Conservation (phyloP, 2,888 invertebrate species). For the Steinernema scapterisci region DNA sequence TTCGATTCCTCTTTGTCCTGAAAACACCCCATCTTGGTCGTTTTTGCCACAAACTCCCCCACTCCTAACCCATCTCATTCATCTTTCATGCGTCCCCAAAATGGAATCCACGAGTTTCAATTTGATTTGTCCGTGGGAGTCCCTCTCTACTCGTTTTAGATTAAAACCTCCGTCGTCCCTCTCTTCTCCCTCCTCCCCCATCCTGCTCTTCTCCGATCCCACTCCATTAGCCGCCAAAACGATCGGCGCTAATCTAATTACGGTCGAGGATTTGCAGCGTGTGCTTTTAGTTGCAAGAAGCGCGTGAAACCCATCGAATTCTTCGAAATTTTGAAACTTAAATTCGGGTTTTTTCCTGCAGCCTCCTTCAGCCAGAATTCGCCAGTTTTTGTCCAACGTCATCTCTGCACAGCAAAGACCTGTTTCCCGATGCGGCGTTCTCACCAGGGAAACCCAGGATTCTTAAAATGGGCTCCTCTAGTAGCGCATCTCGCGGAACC, state of each 20-base stretch:
- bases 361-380: neutral
- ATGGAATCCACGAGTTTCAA: neutral
- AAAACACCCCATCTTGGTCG: too few species aligned
- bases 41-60: too few species aligned
- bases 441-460: neutral
- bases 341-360: neutral
- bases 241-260: slow-evolving; percentile 10
- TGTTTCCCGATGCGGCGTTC: neutral
- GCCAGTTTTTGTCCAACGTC: neutral
- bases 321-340: neutral
- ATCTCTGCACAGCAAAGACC: neutral
- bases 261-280: too few species aligned
- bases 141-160: neutral
- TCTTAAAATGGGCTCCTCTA: neutral
- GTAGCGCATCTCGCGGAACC: neutral
- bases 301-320: neutral
- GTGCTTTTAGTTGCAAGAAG: neutral
- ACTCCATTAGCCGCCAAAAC: slow-evolving; percentile 18
- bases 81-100: too few species aligned
- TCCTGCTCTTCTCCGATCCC: too few species aligned
- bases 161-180: neutral
- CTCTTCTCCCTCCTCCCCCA: too few species aligned
- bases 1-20: too few species aligned
- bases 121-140: neutral
- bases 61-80: too few species aligned